Evolutionary conservation across 2,797 vertebrate genomes (phyloP).

Genomic region (Sciurus vulgaris): DNA sequence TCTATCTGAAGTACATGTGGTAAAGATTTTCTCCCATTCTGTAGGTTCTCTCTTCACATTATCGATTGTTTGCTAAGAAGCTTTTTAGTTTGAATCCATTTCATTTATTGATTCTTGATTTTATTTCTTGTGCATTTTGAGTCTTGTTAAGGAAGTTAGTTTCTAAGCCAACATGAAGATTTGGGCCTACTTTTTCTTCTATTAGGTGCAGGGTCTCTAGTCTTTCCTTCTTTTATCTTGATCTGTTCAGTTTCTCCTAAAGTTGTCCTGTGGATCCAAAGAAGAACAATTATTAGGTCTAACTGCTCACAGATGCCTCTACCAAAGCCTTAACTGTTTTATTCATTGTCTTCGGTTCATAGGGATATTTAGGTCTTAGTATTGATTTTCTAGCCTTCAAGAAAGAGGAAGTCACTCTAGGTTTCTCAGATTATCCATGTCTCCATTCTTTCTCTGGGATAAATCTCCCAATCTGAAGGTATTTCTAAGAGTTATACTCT

Average conservation of each 20-base stretch:
- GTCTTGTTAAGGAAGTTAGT: too few species aligned
- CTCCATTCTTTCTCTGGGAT: not conserved
- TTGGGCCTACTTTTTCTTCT: too few species aligned
- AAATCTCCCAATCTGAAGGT: slow-evolving; percentile 39
- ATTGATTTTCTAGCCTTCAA: not conserved
- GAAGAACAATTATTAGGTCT: not conserved
- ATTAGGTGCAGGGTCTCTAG: too few species aligned
- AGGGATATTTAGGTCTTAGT: not conserved
- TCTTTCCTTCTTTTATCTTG: not conserved
- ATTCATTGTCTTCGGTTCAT: not conserved
- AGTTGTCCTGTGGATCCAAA: slow-evolving; percentile 9
- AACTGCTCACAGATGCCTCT: not conserved
- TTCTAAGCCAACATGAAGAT: too few species aligned
- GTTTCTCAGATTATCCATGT: not conserved
- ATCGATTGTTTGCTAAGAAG: too few species aligned
- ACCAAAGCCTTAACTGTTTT: not conserved
- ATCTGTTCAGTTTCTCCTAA: slow-evolving; percentile 12
- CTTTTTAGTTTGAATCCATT: too few species aligned
- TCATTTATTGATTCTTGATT: too few species aligned
- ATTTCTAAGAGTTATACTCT: not conserved
- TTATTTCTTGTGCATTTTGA: too few species aligned
- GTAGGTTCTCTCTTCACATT: too few species aligned
- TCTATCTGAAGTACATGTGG: too few species aligned
- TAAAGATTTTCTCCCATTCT: too few species aligned
- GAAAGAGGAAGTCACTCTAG: slow-evolving; percentile 9